A percentile compares a stretch with the other conserved stretches of the same genome.
phyloP scores from a whole-genome alignment of 1,140 invertebrate genomes.

The Berghia stephanieae region DNA sequence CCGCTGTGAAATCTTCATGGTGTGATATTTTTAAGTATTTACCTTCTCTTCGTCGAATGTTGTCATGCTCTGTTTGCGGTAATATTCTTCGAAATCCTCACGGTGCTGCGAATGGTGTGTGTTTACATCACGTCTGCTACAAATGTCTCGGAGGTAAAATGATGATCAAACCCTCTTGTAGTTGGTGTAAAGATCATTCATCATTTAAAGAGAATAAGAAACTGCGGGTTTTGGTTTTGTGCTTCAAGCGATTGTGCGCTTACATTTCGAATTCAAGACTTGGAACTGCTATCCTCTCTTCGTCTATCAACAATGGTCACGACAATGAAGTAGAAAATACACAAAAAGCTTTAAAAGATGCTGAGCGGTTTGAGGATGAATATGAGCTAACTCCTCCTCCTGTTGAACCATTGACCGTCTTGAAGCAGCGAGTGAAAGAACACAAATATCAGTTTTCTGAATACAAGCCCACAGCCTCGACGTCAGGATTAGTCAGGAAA shows the following conservation, averaged over 20 bases:
- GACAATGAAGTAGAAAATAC: slow-evolving; percentile 71
- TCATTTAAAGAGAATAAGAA: slow-evolving; percentile 85
- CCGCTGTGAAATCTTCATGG: slow-evolving; percentile 78
- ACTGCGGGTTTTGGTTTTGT: slow-evolving; percentile 81
- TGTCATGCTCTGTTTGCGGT: slow-evolving; percentile 88
- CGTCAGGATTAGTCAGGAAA: too few relatives aligned
- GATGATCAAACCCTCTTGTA: slow-evolving; percentile 83
- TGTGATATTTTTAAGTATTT: slow-evolving; percentile 83
- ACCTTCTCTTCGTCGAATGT: slow-evolving; percentile 83
- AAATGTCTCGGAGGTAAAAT: slow-evolving; percentile 84
- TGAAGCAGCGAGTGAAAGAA: too few relatives aligned
- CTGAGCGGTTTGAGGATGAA: slow-evolving; percentile 79
- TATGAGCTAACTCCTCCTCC: slow-evolving; percentile 72
- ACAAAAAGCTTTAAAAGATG: slow-evolving; percentile 81
- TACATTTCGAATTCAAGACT: slow-evolving; percentile 77
- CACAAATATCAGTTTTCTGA: too few relatives aligned
- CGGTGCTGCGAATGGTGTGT: slow-evolving; percentile 81
- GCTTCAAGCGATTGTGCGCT: slow-evolving; percentile 88
- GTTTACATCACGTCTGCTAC: slow-evolving; percentile 88
- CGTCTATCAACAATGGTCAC: slow-evolving; percentile 65
- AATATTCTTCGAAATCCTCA: slow-evolving; percentile 84
- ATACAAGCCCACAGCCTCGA: too few relatives aligned
- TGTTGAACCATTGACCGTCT: slow-evolving; percentile 64
- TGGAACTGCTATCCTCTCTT: slow-evolving; percentile 65
- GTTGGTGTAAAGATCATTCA: slow-evolving; percentile 84